Evolutionary conservation across 2,888 invertebrate species (phyloP).

Genomic region (Mythimna pallens): DNA sequence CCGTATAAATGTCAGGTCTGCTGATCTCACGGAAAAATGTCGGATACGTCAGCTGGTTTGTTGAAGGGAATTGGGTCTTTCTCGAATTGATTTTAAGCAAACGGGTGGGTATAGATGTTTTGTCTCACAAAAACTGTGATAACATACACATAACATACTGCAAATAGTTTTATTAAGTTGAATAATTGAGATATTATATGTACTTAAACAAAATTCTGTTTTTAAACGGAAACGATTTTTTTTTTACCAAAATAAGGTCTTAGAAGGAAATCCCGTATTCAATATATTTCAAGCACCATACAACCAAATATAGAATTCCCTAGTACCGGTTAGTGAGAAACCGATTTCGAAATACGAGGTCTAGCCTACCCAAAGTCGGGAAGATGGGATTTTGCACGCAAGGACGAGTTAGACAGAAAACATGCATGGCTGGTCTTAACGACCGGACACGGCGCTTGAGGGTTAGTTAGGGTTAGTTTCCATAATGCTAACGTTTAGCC

Average conservation of each 20-base stretch:
- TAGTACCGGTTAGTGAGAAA: conserved; percentile 15
- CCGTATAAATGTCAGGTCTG: conserved; percentile 42
- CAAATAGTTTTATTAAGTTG: not conserved
- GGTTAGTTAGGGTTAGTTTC: conserved; percentile 58
- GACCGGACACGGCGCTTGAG: conserved; percentile 54
- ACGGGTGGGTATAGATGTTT: conserved; percentile 9
- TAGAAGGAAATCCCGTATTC: conserved; percentile 31
- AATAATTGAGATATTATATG: not conserved
- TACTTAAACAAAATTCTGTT: conserved; percentile 6
- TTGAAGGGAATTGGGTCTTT: conserved; percentile 20
- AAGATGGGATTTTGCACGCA: conserved; percentile 64
- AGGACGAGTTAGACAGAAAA: conserved; percentile 38
- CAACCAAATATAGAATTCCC: conserved; percentile 31
- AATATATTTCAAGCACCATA: conserved; percentile 41
- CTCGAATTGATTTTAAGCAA: not conserved
- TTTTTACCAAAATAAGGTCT: not conserved
- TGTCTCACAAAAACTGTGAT: not conserved
- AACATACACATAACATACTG: conserved; percentile 1
- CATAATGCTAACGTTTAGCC: conserved; percentile 52
- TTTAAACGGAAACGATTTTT: not conserved
- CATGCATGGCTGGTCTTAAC: conserved; percentile 62
- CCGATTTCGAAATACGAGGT: conserved; percentile 38
- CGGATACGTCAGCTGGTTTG: conserved; percentile 23
- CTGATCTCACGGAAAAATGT: conserved; percentile 37
- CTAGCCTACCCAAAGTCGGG: conserved; percentile 31